Evolutionary conservation across 1,140 invertebrate genomes (phyloP).

Genomic region (Dysdera silvatica): DNA sequence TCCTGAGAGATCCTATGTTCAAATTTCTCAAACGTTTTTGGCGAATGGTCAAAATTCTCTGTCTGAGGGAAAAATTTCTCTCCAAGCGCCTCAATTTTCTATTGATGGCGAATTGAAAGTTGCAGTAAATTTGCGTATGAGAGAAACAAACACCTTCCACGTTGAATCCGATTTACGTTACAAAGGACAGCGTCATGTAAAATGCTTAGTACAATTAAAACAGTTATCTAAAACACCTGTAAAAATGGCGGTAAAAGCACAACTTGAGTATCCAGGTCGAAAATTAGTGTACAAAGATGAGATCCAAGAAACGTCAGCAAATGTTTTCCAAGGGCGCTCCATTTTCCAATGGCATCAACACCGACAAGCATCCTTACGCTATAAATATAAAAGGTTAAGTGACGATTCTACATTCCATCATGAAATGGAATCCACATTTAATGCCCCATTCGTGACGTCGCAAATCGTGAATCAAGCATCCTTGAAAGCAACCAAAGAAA

Average conservation of each 20-base stretch:
- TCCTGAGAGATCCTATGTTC: neutral
- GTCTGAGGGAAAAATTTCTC: neutral
- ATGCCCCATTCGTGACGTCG: neutral
- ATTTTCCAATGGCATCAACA: neutral
- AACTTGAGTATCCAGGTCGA: neutral
- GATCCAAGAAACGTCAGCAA: constrained; percentile 9
- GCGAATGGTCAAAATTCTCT: neutral
- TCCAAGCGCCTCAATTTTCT: constrained; percentile 9
- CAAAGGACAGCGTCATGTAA: constrained; percentile 2
- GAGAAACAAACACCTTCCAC: neutral
- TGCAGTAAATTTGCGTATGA: neutral
- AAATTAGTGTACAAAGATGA: constrained; percentile 6
- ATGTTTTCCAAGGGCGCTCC: neutral
- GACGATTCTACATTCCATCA: neutral
- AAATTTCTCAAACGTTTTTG: neutral
- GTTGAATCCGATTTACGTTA: neutral
- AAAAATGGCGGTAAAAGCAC: neutral
- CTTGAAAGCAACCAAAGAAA: neutral
- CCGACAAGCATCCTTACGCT: neutral
- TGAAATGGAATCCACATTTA: constrained; percentile 8
- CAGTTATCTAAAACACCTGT: constrained; percentile 2
- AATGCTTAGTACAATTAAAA: neutral
- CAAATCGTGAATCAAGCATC: constrained; percentile 1
- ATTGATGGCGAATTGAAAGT: constrained; percentile 9
- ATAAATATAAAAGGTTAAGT: neutral